phyloP scores from a whole-genome alignment of 2,797 vertebrate genomes.

The Emydoidea blandingii region DNA sequence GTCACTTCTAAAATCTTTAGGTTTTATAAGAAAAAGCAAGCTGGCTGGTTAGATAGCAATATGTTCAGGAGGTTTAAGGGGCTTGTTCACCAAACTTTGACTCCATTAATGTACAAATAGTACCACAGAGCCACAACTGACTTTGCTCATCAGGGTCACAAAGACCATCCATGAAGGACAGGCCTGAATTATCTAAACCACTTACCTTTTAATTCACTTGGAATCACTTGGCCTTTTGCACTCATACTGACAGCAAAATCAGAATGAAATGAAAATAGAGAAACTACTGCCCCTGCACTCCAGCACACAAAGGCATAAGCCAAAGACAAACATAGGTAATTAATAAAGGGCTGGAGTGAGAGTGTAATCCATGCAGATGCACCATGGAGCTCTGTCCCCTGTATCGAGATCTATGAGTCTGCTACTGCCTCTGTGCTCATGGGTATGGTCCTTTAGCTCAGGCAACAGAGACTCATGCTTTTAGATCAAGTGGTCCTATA shows the following conservation, averaged over 20 bases:
- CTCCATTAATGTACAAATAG: not conserved
- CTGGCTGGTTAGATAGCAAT: not conserved
- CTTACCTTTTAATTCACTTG: not conserved
- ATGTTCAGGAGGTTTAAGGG: too few species aligned
- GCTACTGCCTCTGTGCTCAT: not conserved
- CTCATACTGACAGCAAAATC: not conserved
- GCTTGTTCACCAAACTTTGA: not conserved
- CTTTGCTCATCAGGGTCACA: not conserved
- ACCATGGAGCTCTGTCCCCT: not conserved
- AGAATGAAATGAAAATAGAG: not conserved
- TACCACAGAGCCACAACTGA: not conserved
- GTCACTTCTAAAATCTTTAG: not conserved
- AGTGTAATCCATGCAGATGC: not conserved
- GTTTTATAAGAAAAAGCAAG: not conserved
- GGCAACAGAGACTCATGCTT: not conserved
- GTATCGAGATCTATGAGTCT: not conserved
- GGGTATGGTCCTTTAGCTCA: not conserved
- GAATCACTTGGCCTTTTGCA: not conserved
- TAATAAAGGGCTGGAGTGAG: not conserved
- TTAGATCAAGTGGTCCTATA: not conserved
- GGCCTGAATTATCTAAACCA: not conserved
- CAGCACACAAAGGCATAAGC: not conserved
- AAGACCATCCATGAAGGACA: not conserved
- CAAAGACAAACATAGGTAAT: too few species aligned
- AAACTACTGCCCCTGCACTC: not conserved